These are phyloP conservation scores for Sialis lutaria DNA, from an alignment of 2,888 invertebrate species.

Conservation along the genomic window DNA sequence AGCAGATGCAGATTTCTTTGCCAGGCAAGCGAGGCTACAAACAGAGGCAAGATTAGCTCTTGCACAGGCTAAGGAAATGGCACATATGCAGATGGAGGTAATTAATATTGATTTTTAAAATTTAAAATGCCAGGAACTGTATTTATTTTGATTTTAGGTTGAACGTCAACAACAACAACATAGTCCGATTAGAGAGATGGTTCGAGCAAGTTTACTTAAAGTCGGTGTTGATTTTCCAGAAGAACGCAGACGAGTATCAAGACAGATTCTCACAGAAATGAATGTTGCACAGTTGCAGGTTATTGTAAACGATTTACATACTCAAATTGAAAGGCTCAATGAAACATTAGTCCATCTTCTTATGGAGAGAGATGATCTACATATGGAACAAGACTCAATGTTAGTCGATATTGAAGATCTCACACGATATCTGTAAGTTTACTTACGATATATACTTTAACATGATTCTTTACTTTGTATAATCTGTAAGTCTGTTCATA, in stretches of 20 bases:
- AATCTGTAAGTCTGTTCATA: too few species aligned
- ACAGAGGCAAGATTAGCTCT: constrained; percentile 76
- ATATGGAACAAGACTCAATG: constrained; percentile 97
- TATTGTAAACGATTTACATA: constrained; percentile 85
- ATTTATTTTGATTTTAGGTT: constrained; percentile 20
- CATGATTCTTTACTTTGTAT: too few species aligned
- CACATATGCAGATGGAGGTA: constrained; percentile 81
- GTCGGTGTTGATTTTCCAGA: constrained; percentile 70
- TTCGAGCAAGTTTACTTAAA: constrained; percentile 60
- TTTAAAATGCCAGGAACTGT: background rate
- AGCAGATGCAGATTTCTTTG: constrained; percentile 62
- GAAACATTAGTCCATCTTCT: constrained; percentile 76
- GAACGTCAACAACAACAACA: constrained; percentile 52
- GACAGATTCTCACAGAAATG: constrained; percentile 79
- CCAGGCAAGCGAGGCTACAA: constrained; percentile 64
- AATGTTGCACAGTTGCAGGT: constrained; percentile 88
- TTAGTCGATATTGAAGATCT: constrained; percentile 93
- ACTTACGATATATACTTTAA: too few species aligned
- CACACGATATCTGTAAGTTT: constrained; percentile 68
- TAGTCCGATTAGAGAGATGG: constrained; percentile 76
- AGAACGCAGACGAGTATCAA: constrained; percentile 65
- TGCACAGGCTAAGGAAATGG: constrained; percentile 81
- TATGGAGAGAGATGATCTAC: constrained; percentile 85
- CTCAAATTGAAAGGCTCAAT: constrained; percentile 84
- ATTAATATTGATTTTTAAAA: constrained; percentile 6